Conservation (phyloP, 2,797 vertebrate species). For the Spheniscus humboldti region DNA sequence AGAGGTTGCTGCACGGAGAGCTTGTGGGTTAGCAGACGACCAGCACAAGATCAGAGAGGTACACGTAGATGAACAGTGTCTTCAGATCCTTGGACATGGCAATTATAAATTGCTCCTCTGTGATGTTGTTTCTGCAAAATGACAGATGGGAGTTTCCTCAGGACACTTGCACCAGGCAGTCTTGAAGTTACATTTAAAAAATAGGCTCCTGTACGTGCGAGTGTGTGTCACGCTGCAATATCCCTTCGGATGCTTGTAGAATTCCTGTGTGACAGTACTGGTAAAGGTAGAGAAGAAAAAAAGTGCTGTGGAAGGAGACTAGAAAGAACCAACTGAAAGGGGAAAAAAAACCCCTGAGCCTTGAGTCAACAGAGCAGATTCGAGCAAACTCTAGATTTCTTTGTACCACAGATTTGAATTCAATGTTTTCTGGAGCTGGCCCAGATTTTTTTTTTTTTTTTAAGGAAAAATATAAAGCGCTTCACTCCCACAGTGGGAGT, state of each 20-base stretch:
- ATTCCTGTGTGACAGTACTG: neutral
- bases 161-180: neutral
- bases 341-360: rapidly evolving
- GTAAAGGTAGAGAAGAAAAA: neutral
- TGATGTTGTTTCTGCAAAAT: neutral
- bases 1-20: neutral
- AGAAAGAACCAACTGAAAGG: neutral
- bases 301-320: neutral
- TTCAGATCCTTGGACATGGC: neutral
- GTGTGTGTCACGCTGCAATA: neutral
- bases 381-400: neutral
- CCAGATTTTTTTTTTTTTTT: neutral
- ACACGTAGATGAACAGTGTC: neutral
- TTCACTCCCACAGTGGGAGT: neutral
- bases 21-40: neutral
- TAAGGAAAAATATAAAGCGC: neutral
- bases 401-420: neutral
- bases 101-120: neutral
- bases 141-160: neutral
- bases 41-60: neutral
- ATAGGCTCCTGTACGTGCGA: neutral
- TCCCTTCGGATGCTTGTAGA: neutral
- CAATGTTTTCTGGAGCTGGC: neutral
- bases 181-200: neutral
- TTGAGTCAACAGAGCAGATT: neutral